phyloP scores from a whole-genome alignment of 1,140 invertebrate species.

The Ptiloglossa arizonensis region DNA sequence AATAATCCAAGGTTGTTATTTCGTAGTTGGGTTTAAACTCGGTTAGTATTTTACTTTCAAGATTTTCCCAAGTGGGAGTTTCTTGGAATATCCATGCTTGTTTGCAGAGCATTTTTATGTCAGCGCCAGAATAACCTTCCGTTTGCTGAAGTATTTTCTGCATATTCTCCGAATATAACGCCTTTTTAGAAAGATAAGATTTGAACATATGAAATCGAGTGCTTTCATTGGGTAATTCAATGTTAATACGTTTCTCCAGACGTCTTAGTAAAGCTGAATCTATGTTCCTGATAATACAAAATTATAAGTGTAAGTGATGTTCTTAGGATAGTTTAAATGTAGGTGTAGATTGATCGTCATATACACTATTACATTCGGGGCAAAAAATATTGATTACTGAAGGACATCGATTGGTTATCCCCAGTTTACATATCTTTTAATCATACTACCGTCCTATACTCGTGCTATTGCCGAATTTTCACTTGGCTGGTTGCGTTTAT shows the following conservation, averaged over 20 bases:
- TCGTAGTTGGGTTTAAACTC: constrained; percentile 61
- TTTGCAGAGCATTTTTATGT: constrained; percentile 94
- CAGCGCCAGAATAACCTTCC: constrained; percentile 92
- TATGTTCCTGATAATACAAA: constrained; percentile 86
- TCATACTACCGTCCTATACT: no score
- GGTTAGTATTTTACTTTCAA: constrained; percentile 66
- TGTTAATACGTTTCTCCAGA: constrained; percentile 93
- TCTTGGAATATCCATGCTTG: constrained; percentile 89
- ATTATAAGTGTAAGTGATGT: constrained; percentile 14
- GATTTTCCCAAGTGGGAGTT: constrained; percentile 73
- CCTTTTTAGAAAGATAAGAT: constrained; percentile 78
- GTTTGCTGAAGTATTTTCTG: constrained; percentile 83
- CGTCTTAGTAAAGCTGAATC: constrained; percentile 93
- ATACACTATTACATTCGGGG: no score
- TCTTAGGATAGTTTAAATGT: no score
- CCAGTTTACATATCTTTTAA: no score
- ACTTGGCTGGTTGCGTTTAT: no score
- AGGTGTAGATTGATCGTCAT: no score
- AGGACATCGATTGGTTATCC: no score
- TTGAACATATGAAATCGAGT: constrained; percentile 87
- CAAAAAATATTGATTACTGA: no score
- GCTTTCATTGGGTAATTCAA: constrained; percentile 87
- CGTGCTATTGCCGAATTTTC: no score
- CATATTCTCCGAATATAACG: no score
- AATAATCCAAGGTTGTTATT: constrained; percentile 57